Conservation (phyloP, 64 coral and sea anemone genomes). For the Pachyseris speciosa region DNA sequence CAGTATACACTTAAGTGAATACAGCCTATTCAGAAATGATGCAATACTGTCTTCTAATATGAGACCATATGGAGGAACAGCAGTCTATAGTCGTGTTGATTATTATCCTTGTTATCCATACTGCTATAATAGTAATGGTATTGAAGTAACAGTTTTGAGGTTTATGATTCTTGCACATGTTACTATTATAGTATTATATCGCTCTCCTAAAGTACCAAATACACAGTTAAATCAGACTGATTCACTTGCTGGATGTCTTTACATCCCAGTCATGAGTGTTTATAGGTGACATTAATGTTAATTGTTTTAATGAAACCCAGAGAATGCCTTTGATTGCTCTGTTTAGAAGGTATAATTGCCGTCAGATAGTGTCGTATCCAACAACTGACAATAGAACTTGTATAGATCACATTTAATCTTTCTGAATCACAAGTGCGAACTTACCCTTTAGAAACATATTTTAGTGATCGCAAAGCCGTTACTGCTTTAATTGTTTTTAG, state of each 20-base stretch:
- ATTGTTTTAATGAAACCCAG: slow-evolving; percentile 19
- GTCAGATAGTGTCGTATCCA: background rate
- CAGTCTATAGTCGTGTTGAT: background rate
- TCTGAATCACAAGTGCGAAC: background rate
- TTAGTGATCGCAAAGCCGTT: slow-evolving; percentile 14
- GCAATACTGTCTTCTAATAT: background rate
- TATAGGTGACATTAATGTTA: slow-evolving; percentile 29
- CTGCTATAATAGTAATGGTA: background rate
- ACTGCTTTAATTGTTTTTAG: too few relatives aligned
- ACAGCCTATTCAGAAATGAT: slow-evolving; percentile 41
- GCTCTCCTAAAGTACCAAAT: background rate
- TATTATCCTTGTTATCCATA: background rate
- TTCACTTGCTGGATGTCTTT: background rate
- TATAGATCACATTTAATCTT: slow-evolving; percentile 50
- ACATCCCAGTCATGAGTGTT: background rate
- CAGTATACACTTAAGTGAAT: background rate
- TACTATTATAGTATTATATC: background rate
- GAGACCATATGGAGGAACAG: too few relatives aligned
- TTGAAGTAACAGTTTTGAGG: too few relatives aligned
- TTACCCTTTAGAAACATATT: slow-evolving; percentile 28
- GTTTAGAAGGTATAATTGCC: slow-evolving; percentile 21
- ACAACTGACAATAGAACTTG: slow-evolving; percentile 33
- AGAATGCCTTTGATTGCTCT: slow-evolving; percentile 11
- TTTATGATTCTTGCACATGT: background rate
- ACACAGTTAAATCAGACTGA: background rate